phyloP scores from a whole-genome alignment of 2,113 vertebrate species.

The Triplophysa rosa region DNA sequence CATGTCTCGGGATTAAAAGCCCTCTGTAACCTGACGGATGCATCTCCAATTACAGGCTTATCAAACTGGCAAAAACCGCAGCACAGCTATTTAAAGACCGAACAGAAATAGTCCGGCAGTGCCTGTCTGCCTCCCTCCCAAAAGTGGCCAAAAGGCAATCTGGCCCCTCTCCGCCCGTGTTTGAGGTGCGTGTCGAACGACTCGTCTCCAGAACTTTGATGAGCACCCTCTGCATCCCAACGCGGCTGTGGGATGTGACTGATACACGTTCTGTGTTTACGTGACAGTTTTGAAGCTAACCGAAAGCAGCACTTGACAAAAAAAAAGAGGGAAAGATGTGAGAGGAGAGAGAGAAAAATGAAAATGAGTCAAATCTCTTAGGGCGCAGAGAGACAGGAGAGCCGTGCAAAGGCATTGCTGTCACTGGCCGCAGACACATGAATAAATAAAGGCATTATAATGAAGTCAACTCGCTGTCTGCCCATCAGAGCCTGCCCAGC shows the following conservation, averaged over 20 bases:
- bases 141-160: slow-evolving; percentile 51
- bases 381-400: slow-evolving; percentile 53
- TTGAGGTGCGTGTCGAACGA: slow-evolving; percentile 29
- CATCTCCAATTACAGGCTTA: slow-evolving; percentile 56
- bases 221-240: slow-evolving; percentile 38
- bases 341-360: slow-evolving; percentile 45
- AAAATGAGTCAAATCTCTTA: slow-evolving; percentile 58
- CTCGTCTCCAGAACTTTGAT: slow-evolving; percentile 39
- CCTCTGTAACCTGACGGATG: slow-evolving; percentile 52
- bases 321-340: slow-evolving; percentile 39
- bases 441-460: slow-evolving; percentile 61
- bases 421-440: slow-evolving; percentile 57
- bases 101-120: slow-evolving; percentile 46
- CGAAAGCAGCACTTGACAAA: slow-evolving; percentile 55
- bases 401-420: slow-evolving; percentile 50
- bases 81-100: slow-evolving; percentile 49
- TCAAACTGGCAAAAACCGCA: slow-evolving; percentile 54
- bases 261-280: slow-evolving; percentile 46
- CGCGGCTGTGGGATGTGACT: slow-evolving; percentile 50
- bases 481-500: slow-evolving; percentile 57
- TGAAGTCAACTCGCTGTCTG: slow-evolving; percentile 59
- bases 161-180: slow-evolving; percentile 27
- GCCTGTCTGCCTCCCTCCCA: slow-evolving; percentile 37
- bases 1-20: slow-evolving; percentile 51
- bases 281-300: slow-evolving; percentile 46